Evolutionary conservation across 2,888 invertebrate species (phyloP), one percentile per base, ranked within the genome.

Genomic region (Mayetiola destructor): DNA sequence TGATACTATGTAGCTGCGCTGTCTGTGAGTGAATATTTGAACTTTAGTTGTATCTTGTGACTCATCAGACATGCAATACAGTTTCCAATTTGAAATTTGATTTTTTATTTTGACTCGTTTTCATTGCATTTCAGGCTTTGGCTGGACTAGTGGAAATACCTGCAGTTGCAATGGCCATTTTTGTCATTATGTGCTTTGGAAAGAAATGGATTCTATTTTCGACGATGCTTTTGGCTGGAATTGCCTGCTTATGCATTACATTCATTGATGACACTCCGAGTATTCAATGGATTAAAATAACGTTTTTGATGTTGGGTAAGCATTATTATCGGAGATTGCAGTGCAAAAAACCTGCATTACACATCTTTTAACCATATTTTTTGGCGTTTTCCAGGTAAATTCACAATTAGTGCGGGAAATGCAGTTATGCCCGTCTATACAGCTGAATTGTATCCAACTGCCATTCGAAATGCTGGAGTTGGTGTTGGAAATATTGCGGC

Each of bases 381-480:
- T n/a, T n/a, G n/a, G n/a, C n/a, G n/a, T 30, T 48, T 30, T 16
- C 35, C 40, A 69, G 69, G 68, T 53, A 86, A 88, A 73, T 86
- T 88, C 64, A 80, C 84, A 27, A 84, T 88, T 56, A 84, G 85
- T 39, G 80, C 84, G 1, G 83, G 85, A 20, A 88, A 88, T 65
- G 86, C 84, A 66, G 83, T 87, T 64, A 76, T 87, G 75, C 88
- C 88, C 0, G 81, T 84, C 29, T 84, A 80, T 66, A 84, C 84
- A 1, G 83, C 84, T 2, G 84, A 85, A 64, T 69, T 84, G 37
- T 85, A 83, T 67, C 84, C 84, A 1, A 84, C 84, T 3, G 75
- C 80, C 59, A 79, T 84, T 61, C 74, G 84, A 57, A 84, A 84
- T 64, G 75, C 82, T 21, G 84, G 84, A 6, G 81, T 84, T 14